These are phyloP conservation scores for Agrochola lota DNA, from an alignment of 2,888 invertebrate species.

Conservation along the genomic window DNA sequence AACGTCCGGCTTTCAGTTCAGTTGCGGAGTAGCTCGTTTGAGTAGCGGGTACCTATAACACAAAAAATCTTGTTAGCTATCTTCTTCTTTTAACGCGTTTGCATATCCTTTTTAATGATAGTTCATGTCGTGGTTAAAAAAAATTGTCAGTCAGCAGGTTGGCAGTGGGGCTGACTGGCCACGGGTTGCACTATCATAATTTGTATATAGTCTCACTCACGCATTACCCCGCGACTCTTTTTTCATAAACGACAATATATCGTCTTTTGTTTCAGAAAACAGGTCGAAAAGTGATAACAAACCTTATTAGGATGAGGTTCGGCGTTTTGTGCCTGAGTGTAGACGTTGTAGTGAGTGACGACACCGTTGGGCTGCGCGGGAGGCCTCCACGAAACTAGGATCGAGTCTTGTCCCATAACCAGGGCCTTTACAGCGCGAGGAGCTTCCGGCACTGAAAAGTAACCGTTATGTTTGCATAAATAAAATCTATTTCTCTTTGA, in stretches of 20 bases:
- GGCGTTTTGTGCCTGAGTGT: conserved; percentile 94
- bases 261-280: not conserved
- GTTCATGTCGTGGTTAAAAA: too few relatives aligned
- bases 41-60: conserved; percentile 92
- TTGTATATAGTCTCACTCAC: not conserved
- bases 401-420: conserved; percentile 97
- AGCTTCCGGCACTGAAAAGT: conserved; percentile 95
- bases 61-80: not conserved
- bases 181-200: not conserved
- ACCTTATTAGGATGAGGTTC: conserved; percentile 94
- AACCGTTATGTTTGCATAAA: not conserved
- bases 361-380: conserved; percentile 98
- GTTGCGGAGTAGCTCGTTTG: conserved; percentile 97
- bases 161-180: not conserved
- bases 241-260: not conserved
- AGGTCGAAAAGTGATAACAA: conserved; percentile 4
- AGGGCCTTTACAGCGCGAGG: conserved; percentile 98
- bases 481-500: not conserved
- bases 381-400: conserved; percentile 98
- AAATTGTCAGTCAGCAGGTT: too few relatives aligned
- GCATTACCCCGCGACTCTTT: not conserved
- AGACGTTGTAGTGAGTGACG: conserved; percentile 97
- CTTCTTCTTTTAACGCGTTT: not conserved
- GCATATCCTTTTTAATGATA: not conserved
- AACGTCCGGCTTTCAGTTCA: conserved; percentile 95